Evolutionary conservation across 2,113 vertebrate genomes (phyloP), one percentile per base, ranked within the genome.

Genomic region (Rhinoptilus africanus): DNA sequence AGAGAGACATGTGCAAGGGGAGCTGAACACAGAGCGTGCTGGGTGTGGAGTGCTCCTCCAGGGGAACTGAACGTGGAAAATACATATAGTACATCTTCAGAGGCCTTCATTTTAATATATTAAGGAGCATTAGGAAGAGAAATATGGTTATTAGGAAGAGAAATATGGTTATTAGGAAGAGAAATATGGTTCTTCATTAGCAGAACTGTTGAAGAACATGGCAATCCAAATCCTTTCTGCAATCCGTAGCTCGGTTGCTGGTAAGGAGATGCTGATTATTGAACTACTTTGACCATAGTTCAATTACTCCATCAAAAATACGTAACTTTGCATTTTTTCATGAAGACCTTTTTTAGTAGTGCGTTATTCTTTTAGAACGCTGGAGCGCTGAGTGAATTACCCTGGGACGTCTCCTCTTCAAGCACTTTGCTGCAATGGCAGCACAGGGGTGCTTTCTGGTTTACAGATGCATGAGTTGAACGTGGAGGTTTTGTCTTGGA

Each of bases 401-500:
- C 1, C n/a, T 2, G 24, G 76, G 34, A 23, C 15, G 4, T 69
- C 50, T 83, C 67, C 24, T 45, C 60, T 56, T 14, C 1, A 1
- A 23, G 59, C 2, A 0, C 37, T 60, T 51, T 22, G 45, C 41
- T 34, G 62, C 51, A 10, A 4, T 41, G 54, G 32, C 64, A 64
- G 56, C 9, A 0, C 14, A 16, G 0, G 27, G 34, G 26, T 2
- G 6, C 14, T 14, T 34, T 34, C 14, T 75, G 30, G 14, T 80
- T 48, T 23, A 14, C 13, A 21, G 50, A 12, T 7, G 5, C 41
- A 7, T 19, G n/a, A 6, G 8, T 4, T 13, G 66, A 22, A 30
- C 0, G 8, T 1, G 41, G 28, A 37, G 23, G 0, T 23, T 21
- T 54, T n/a, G 68, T 59, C 34, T 68, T 0, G 0, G 26, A 8